These are phyloP conservation scores for Yponomeuta malinellus DNA, from an alignment of 2,888 invertebrate genomes.

Conservation along the genomic window DNA sequence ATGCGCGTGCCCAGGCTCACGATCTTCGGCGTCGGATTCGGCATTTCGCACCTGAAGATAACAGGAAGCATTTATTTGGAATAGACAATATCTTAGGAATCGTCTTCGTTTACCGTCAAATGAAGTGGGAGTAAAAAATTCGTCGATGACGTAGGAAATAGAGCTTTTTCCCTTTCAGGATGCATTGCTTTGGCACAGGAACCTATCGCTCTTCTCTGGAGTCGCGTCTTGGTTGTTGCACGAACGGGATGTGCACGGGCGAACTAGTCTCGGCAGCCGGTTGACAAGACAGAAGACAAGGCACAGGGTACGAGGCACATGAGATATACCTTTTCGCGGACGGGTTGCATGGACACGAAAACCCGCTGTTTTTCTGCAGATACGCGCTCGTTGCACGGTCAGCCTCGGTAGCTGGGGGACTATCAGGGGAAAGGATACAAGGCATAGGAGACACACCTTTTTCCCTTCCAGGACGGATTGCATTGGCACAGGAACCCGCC, in stretches of 20 bases:
- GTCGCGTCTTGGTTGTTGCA: constrained; percentile 86
- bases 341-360: too few species aligned
- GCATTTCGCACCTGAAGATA: constrained; percentile 79
- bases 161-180: constrained; percentile 81
- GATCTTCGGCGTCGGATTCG: constrained; percentile 71
- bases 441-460: constrained; percentile 36
- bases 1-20: constrained; percentile 82
- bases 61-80: too few species aligned
- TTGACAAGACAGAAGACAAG: constrained; percentile 66
- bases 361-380: too few species aligned
- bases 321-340: too few species aligned
- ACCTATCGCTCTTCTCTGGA: constrained; percentile 78
- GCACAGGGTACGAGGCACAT: too few species aligned
- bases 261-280: constrained; percentile 79
- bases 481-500: constrained; percentile 82
- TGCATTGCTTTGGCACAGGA: constrained; percentile 83
- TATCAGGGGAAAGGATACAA: too few species aligned
- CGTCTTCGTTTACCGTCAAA: too few species aligned
- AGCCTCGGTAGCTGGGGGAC: too few species aligned
- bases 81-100: too few species aligned
- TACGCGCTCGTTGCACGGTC: too few species aligned
- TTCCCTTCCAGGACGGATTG: constrained; percentile 84
- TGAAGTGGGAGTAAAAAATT: too few species aligned
- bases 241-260: constrained; percentile 83
- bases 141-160: too few species aligned